phyloP scores from a whole-genome alignment of 2,888 invertebrate genomes.

The Subacronicta megacephala region DNA sequence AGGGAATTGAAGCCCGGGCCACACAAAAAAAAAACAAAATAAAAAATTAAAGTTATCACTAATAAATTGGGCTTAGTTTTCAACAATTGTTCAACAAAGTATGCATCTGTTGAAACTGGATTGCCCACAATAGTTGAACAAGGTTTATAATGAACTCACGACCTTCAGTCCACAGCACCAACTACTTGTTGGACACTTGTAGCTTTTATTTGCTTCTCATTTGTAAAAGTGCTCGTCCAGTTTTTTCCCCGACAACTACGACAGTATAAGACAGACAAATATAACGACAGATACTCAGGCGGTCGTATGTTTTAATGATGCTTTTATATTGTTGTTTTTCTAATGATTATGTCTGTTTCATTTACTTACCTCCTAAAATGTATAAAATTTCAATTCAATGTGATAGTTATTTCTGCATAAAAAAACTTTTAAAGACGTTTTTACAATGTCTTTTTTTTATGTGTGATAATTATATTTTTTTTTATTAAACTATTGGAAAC shows the following conservation, averaged over 20 bases:
- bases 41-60: slow-evolving; percentile 1
- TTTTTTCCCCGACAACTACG: slow-evolving; percentile 23
- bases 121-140: slow-evolving; percentile 24
- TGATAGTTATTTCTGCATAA: too few relatives aligned
- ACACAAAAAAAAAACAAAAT: too few relatives aligned
- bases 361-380: background rate
- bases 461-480: too few relatives aligned
- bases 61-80: slow-evolving; percentile 24
- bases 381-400: background rate
- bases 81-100: slow-evolving; percentile 17
- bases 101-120: slow-evolving; percentile 13
- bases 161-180: slow-evolving; percentile 28
- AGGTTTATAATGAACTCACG: slow-evolving; percentile 27
- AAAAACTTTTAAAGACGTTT: too few relatives aligned
- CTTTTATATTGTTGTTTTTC: slow-evolving; percentile 3
- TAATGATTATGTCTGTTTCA: background rate
- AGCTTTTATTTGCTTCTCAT: slow-evolving; percentile 56
- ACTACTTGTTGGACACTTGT: slow-evolving; percentile 50
- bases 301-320: slow-evolving; percentile 24
- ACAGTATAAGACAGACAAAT: slow-evolving; percentile 23
- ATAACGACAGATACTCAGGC: slow-evolving; percentile 5
- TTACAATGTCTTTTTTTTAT: too few relatives aligned
- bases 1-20: too few relatives aligned
- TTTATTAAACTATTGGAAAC: too few relatives aligned
- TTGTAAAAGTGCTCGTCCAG: slow-evolving; percentile 35